phyloP scores from a whole-genome alignment of 1,140 invertebrate species.

The Plodia interpunctella region DNA sequence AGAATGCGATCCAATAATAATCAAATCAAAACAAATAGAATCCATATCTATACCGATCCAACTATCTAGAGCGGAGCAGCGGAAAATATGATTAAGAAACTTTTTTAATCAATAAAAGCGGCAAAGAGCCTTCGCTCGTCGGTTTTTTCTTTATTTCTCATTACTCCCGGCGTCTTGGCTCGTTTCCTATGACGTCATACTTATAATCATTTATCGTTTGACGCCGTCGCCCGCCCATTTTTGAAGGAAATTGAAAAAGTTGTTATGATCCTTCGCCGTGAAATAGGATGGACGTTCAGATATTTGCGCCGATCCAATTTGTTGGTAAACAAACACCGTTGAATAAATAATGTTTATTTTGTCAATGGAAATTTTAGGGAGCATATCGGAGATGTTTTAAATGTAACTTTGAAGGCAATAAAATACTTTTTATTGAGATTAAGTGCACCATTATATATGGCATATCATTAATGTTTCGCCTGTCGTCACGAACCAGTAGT shows the following conservation, averaged over 20 bases:
- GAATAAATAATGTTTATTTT: not conserved
- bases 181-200: constrained; percentile 47
- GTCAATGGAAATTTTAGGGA: not conserved
- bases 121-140: constrained; percentile 36
- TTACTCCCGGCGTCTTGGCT: constrained; percentile 41
- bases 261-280: constrained; percentile 41
- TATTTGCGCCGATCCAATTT: not conserved
- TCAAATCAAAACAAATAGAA: not conserved
- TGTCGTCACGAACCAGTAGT: too few species aligned
- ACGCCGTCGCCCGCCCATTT: constrained; percentile 32
- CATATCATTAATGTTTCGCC: too few species aligned
- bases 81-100: constrained; percentile 58
- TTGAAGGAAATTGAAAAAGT: constrained; percentile 67
- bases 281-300: constrained; percentile 13
- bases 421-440: too few species aligned
- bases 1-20: not conserved
- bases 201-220: constrained; percentile 43
- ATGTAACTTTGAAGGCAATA: too few species aligned
- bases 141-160: constrained; percentile 57
- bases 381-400: too few species aligned
- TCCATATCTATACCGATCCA: constrained; percentile 8
- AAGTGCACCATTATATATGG: too few species aligned
- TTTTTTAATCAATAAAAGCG: constrained; percentile 70
- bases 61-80: not conserved
- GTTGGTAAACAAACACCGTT: not conserved